Evolutionary conservation across 2,113 vertebrate species (phyloP).

Genomic region (Forbesichthys papilliferus): DNA sequence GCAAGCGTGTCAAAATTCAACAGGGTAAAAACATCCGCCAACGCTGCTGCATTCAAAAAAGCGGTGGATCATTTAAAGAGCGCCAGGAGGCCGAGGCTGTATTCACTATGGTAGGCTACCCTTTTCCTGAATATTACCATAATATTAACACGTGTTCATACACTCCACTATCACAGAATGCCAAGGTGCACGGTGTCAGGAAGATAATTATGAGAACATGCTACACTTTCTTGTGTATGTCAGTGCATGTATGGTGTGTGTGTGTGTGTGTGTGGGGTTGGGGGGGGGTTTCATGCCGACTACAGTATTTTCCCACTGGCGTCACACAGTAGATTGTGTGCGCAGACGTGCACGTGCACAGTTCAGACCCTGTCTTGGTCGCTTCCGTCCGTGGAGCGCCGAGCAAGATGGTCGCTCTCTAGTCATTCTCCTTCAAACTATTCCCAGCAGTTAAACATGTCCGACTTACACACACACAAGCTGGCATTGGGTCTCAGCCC

Average conservation of each 20-base stretch:
- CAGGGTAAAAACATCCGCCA: no score
- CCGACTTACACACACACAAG: constrained; percentile 17
- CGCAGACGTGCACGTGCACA: neutral
- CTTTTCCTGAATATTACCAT: neutral
- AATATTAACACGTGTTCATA: neutral
- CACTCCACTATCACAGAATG: neutral
- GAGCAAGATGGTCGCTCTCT: constrained; percentile 34
- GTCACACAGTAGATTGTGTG: neutral
- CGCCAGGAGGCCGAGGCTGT: neutral
- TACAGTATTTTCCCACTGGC: neutral
- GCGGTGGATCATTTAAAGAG: neutral
- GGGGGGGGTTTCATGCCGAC: constrained; percentile 16
- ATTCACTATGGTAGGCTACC: neutral
- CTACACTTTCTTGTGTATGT: neutral
- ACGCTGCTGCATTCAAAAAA: neutral
- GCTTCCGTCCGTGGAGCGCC: neutral
- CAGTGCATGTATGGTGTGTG: neutral
- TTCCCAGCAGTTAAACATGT: constrained; percentile 38
- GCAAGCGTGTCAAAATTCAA: no score
- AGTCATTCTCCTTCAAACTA: constrained; percentile 31
- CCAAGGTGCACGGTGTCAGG: neutral
- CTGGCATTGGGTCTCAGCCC: constrained; percentile 15
- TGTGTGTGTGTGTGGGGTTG: neutral
- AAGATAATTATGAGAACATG: neutral
- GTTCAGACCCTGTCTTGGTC: neutral